Evolutionary conservation across 2,888 invertebrate species (phyloP), one percentile per base, ranked within the genome.

Genomic region (Sicus ferrugineus): DNA sequence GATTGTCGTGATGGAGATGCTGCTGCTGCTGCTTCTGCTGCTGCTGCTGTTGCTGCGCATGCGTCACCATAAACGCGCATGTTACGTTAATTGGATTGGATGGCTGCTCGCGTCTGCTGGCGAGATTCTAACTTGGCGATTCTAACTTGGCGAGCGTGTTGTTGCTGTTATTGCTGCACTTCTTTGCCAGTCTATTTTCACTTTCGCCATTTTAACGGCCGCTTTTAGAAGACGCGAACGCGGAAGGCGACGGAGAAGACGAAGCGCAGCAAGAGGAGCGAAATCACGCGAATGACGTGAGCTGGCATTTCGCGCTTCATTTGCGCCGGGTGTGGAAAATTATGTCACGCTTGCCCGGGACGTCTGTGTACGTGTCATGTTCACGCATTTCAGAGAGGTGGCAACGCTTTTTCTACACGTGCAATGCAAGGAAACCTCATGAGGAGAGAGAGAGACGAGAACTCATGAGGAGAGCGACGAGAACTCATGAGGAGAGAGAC

Each of bases 41-140:
- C 42, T 59, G 61, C 42, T 61, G 61, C 9, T 16, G 19, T n/a
- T 34, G 34, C 26, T 48, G 58, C 66, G 56, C 56, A 56, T 67
- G 67, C 67, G 58, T 67, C 48, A 48, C 67, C 67, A 67, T 67
- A 59, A 48, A 59, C 48, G 67, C 48, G 46, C 34, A 67, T 67
- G 67, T 67, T 67, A 67, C 65, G 67, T 67, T 67, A 67, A 67
- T 67, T 67, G 67, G 67, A 59, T 67, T 67, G 67, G 67, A 38
- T 59, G 46, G 19, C n/a, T 34, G 54, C 54, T 54, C 1, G 16
- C 5, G 16, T 26, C 14, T 21, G 50, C 23, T 61, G 21, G 34
- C 31, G 16, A 19, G 42, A 42, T 26, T 61, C 42, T 61, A 61
- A 11, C 61, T 34, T 61, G 61, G 26, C 42, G 26, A 38, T 26